Conservation (phyloP, 2,888 invertebrate species). For the Hyalella azteca region DNA sequence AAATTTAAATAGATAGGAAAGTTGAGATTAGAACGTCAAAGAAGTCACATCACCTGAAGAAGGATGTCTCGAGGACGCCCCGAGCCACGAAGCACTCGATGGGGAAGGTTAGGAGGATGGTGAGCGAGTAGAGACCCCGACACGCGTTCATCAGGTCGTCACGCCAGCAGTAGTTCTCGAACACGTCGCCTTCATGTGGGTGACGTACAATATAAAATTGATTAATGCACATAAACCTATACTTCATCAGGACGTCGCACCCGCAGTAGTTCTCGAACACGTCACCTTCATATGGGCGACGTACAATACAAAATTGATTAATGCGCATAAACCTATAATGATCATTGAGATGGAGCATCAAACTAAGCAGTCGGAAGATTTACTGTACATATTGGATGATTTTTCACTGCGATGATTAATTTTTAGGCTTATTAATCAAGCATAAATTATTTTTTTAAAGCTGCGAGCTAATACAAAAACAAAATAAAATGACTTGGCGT, state of each 20-base stretch:
- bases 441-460: too few species aligned
- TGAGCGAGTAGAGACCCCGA: conserved; percentile 77
- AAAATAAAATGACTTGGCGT: too few species aligned
- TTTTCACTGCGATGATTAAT: too few species aligned
- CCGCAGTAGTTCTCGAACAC: conserved; percentile 84
- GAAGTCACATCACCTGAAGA: conserved; percentile 60
- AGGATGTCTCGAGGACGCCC: conserved; percentile 71
- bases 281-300: conserved; percentile 69
- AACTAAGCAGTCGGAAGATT: too few species aligned
- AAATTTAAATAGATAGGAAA: too few species aligned
- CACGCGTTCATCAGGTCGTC: conserved; percentile 84
- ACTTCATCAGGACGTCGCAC: conserved; percentile 84
- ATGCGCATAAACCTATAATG: too few species aligned
- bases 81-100: conserved; percentile 86
- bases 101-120: conserved; percentile 82
- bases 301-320: not conserved
- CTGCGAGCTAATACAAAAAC: too few species aligned
- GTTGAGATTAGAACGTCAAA: too few species aligned
- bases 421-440: too few species aligned
- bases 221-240: too few species aligned
- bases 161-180: conserved; percentile 85
- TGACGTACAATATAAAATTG: not conserved
- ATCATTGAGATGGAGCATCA: conserved; percentile 83
- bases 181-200: conserved; percentile 72
- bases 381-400: too few species aligned